Base-by-base conservation (phyloP, 2,888 invertebrate species). In the Chrysodeixis includens region DNA sequence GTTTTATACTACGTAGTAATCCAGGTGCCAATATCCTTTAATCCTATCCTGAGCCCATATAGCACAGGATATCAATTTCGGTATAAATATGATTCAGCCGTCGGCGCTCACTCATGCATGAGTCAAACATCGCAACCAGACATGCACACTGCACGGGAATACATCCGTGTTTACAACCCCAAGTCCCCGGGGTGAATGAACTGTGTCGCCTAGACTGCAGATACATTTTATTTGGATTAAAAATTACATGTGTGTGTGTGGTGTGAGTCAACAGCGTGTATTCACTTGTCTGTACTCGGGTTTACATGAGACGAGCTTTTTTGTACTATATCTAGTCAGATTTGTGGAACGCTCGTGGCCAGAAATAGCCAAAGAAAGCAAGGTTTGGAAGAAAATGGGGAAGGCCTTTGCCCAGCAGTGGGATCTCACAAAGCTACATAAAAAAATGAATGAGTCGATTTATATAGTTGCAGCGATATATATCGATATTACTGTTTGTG, bases 191-290 rank as follows among this genome's bases (percentile, higher is more conserved):
- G 46, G 46, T 49, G 46, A 49, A 49, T 5, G 20, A 49, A 18
- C 18, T 49, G 46, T 9, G 44, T 5, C 16, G 10, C 40, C 61
- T 61, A 22, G 54, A 55, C 55, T 63, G 30, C 32, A 14, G 40
- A 57, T 44, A 54, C 20, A 30, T 60, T 62, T 75, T 57, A 30
- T 9, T 58, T 12, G 10, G 30, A 40, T 40, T 56, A 46, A 26
- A 22, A 22, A 56, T 6, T 40, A 44, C 16, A 56, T 30, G n/a
- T 26, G 12, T 3, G 16, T 16, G 16, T 68, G 56, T 12, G 5
- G 16, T n/a, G 16, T 68, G 56, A 57, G 32, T 58, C 57, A 68
- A 67, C 8, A 20, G 32, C 40, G 30, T 5, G 30, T 44, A 22
- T 35, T 26, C 22, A 30, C 18, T 40, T 7, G 30, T 8, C 20